Evolutionary conservation across 2,113 vertebrate species (phyloP), one percentile per base, ranked within the genome.

Genomic region (Colinus virginianus): DNA sequence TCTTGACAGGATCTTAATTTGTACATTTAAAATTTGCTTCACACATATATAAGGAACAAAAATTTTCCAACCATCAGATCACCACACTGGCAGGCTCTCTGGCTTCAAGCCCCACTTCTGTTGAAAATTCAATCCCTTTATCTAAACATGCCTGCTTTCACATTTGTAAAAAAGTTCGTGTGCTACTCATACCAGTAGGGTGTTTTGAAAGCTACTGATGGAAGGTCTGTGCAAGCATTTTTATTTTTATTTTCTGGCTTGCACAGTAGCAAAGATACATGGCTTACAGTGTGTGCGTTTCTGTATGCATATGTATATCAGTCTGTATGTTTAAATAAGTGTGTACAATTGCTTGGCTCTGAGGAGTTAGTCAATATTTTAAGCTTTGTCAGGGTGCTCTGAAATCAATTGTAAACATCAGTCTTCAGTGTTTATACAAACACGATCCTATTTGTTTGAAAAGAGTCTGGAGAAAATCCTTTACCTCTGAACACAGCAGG

Each of bases 1-100:
- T 93, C 94, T 94, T 86, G 90, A 94, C 94, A 95, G 74, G 82
- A 81, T 92, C 90, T 90, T 89, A 96, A 95, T 93, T 88, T 93
- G 63, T 95, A 93, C 78, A n/a, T 97, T 97, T 97, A 88, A 96
- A 94, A 97, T 97, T 96, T 70, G 62, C 66, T 96, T 95, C 90
- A 87, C 68, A 84, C 34, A 46, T 10, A 40, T 69, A 85, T 3
- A 4, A 64, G 59, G 82, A 71, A 95, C 71, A 90, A 92, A 96
- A 92, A 70, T 67, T 85, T 11, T 68, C 67, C 84, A 92, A 36
- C 67, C 71, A 59, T 87, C 42, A 79, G 55, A 72, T 48, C 81
- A 36, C 16, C 49, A 87, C 8, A 9, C 55, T 93, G 81, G 67
- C 70, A 87, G 59, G 46, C 1, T 1, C 67, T 64, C 32, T 78